These are phyloP conservation scores for Physocephala rufipes DNA, from an alignment of 2,888 invertebrate species.

Conservation along the genomic window DNA sequence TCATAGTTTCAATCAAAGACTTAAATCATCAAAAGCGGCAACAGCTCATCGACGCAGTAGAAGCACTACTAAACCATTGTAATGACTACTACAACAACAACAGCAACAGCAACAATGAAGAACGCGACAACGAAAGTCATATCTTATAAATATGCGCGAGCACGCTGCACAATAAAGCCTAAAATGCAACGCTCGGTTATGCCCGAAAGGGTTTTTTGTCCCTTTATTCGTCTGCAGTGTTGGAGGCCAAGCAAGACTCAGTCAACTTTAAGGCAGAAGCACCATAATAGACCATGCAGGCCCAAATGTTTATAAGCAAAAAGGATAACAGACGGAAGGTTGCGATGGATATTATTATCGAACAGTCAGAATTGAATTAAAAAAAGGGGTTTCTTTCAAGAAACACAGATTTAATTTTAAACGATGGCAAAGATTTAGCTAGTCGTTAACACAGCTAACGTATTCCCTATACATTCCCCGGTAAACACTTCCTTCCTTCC, in stretches of 20 bases:
- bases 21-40: constrained; percentile 15
- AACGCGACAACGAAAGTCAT: constrained; percentile 9
- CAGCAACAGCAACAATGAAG: background rate
- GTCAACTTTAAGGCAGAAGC: constrained; percentile 29
- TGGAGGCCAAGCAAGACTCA: constrained; percentile 2
- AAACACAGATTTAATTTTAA: too few species aligned
- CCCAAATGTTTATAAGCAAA: too few species aligned
- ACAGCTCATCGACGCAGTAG: background rate
- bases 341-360: too few species aligned
- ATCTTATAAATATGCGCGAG: constrained; percentile 44
- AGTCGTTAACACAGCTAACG: too few species aligned
- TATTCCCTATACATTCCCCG: too few species aligned
- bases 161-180: constrained; percentile 58
- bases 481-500: background rate
- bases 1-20: too few species aligned
- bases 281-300: background rate
- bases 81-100: background rate
- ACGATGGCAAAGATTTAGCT: too few species aligned
- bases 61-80: background rate
- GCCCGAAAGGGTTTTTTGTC: constrained; percentile 39
- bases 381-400: too few species aligned
- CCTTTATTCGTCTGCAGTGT: background rate
- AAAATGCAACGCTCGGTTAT: constrained; percentile 56
- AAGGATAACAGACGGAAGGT: too few species aligned
- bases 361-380: too few species aligned